Base-by-base conservation (phyloP, 2,113 vertebrate species). In the Erythrocercus mccallii region DNA sequence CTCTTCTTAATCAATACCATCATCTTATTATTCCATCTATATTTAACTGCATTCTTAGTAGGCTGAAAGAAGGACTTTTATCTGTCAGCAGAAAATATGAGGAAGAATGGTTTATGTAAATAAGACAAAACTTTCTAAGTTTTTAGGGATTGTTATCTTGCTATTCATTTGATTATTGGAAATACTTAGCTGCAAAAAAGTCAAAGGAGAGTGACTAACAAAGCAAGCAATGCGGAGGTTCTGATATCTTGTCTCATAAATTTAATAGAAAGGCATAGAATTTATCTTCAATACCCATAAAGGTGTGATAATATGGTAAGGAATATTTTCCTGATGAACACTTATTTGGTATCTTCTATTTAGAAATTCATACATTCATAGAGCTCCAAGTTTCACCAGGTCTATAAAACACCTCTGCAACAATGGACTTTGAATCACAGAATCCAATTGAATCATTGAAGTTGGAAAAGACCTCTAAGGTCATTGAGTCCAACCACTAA, bases 1-100 rank as follows among this genome's bases (percentile, higher is more conserved):
- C 48, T 97, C 86, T 93, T 96, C 70, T 92, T 95, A 92, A 96
- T 90, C 38, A 60, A 85, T 96, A 95, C 74, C 71, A 96, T 81
- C 94, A 95, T 84, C 45, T 95, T 92, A 85, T 73, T 94, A 81
- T 95, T 97, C 94, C 35, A 64, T 86, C 88, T 88, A 48, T 95
- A 81, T 90, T 96, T 97, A 88, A 88, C 62, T 96, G 58, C 78
- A 56, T 92, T 91, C 87, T 87, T 94, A 86, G 56, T 53, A 19
- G 28, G 16, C 61, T 88, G 21, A 60, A 95, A 92, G 45, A 88
- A 86, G 70, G 65, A 14, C 68, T 45, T n/a, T 70, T 22, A 94
- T 45, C 54, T 40, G 61, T 31, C 40, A 61, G 79, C 13, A 93
- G 58, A 44, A 74, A 85, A 33, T 57, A 85, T 31, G 31, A 58